Conservation (phyloP, 2,888 invertebrate species). For the Hyposoter dolosus region DNA sequence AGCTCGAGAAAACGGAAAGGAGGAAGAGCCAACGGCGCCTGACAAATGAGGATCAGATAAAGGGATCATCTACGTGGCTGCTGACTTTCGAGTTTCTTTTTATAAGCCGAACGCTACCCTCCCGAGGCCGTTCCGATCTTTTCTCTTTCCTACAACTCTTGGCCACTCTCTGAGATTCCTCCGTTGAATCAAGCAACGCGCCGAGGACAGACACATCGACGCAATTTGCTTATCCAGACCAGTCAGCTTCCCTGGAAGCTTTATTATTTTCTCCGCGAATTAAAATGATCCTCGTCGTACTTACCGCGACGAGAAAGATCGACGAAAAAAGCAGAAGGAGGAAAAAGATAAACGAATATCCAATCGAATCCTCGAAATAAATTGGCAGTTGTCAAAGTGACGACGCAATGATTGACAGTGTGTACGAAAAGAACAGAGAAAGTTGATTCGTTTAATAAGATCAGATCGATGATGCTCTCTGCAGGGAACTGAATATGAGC, state of each 20-base stretch:
- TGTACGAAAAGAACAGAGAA: neutral
- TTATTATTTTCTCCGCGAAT: constrained; percentile 52
- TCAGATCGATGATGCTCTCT: constrained; percentile 47
- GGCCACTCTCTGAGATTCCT: constrained; percentile 38
- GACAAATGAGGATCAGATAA: constrained; percentile 84
- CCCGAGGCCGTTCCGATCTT: constrained; percentile 52
- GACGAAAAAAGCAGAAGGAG: constrained; percentile 15
- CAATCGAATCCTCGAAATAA: constrained; percentile 40
- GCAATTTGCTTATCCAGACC: constrained; percentile 80
- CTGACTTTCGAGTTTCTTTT: constrained; percentile 81
- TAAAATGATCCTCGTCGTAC: constrained; percentile 46
- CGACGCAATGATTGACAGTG: constrained; percentile 1
- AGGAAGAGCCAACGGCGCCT: constrained; percentile 73
- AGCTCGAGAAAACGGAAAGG: constrained; percentile 20
- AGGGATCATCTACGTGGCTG: constrained; percentile 81
- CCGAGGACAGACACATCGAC: constrained; percentile 61
- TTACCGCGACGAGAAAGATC: neutral
- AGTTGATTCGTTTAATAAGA: neutral
- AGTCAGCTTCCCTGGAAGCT: constrained; percentile 60
- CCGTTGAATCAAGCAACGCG: neutral
- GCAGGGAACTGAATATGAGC: constrained; percentile 26
- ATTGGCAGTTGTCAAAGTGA: constrained; percentile 28
- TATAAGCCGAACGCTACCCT: constrained; percentile 73
- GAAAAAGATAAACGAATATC: constrained; percentile 25
- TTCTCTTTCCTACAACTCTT: constrained; percentile 54